Base-by-base conservation (phyloP, 1,140 invertebrate species). In the Penaeus chinensis region DNA sequence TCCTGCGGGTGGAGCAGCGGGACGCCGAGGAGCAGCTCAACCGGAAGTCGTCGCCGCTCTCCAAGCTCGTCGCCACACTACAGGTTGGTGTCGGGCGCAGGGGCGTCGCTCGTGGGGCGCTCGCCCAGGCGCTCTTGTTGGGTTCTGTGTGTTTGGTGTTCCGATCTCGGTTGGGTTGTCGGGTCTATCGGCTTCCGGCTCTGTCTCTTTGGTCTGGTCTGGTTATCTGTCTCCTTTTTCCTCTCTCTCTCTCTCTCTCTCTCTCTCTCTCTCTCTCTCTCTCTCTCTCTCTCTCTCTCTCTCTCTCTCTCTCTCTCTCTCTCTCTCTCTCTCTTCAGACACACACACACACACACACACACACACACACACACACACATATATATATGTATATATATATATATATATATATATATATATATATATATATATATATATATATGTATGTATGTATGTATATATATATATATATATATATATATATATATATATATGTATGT, bases 1-100 rank as follows among this genome's bases (percentile, higher is more conserved):
- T 91, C 74, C 82, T 90, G 10, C 71, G 89, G 32, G 19, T 91
- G 16, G 91, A 91, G 19, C 88, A 87, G 54, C 22, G 85, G 22
- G 85, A 87, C 18, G 65, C 42, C 0, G 85, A 87, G 78, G 79
- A 82, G 2, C 80, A 24, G 81, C 62, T 61, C 62, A 54, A 20
- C 63, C 84, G 60, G 24, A 82, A 65, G 74, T 42, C 63, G 20
- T 84, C 65, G 24, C 62, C 74, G 16, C 60, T 82, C 4, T 63
- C 82, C 24, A 89, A 80, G 61, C 85, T 84, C 63, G 74, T 69
- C 66, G 69, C 66, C 61, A 83, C 76, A 1, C 66, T 78, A 24
- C 82, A 69, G 89, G 89, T 85, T 20, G 88, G 24, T 54, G 79
- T 54, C 42, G 60, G 24, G 88, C 20, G 90, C 37, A 42, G 37